These are phyloP conservation scores for Germaria angustata DNA, from an alignment of 2,888 invertebrate genomes.

Conservation along the genomic window DNA sequence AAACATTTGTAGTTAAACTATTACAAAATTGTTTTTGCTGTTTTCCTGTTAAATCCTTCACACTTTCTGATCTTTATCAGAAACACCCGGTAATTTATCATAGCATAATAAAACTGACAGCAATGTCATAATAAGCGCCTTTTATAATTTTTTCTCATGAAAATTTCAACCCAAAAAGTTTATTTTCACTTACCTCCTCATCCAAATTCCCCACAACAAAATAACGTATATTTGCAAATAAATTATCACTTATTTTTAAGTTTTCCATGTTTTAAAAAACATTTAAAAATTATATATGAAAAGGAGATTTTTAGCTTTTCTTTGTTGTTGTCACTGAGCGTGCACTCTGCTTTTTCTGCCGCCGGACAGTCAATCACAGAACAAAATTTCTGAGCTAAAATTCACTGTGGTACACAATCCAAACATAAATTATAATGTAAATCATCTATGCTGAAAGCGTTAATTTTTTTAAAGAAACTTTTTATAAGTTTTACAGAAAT, in stretches of 20 bases:
- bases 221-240: constrained; percentile 92
- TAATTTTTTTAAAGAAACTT: constrained; percentile 13
- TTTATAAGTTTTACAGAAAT: constrained; percentile 34
- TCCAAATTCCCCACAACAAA: constrained; percentile 90
- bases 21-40: no score
- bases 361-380: constrained; percentile 43
- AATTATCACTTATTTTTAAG: constrained; percentile 77
- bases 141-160: constrained; percentile 30
- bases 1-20: no score
- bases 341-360: constrained; percentile 33
- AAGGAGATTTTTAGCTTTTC: constrained; percentile 26
- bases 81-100: constrained; percentile 50
- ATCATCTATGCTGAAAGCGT: not conserved
- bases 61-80: not conserved
- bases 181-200: constrained; percentile 82
- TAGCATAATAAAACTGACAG: constrained; percentile 47
- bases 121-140: constrained; percentile 61
- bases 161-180: not conserved
- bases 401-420: not conserved
- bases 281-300: constrained; percentile 12
- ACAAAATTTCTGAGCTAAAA: constrained; percentile 1
- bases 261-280: constrained; percentile 74
- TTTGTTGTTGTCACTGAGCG: constrained; percentile 54
- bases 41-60: no score
- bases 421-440: constrained; percentile 13